Percentiles rank a stretch among this genome's conserved stretches.
phyloP scores from a whole-genome alignment of 2,797 vertebrate genomes.

The Tapera naevia region DNA sequence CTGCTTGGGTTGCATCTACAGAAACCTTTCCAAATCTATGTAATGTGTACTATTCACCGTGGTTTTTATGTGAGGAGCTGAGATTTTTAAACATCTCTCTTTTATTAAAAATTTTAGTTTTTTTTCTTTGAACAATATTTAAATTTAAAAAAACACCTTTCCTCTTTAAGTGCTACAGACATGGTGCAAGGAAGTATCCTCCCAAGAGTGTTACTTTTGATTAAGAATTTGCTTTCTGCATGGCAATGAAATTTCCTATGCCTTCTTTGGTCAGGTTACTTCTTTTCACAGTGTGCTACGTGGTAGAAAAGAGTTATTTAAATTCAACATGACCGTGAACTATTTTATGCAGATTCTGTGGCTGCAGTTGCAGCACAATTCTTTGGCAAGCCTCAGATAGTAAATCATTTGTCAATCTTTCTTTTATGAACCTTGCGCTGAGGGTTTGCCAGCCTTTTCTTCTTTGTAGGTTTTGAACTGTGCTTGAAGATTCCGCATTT shows the following conservation, averaged over 20 bases:
- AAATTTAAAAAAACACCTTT: not conserved
- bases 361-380: not conserved
- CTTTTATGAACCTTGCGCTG: not conserved
- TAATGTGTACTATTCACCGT: not conserved
- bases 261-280: not conserved
- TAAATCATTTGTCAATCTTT: conserved; percentile 30
- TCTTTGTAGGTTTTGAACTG: conserved; percentile 18
- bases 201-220: not conserved
- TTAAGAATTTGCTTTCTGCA: not conserved
- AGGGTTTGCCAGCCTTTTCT: conserved; percentile 21
- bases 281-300: not conserved
- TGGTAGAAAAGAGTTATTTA: not conserved
- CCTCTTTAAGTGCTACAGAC: not conserved
- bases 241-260: not conserved
- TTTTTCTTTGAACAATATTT: not conserved
- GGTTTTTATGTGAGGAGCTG: not conserved
- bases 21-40: conserved; percentile 28
- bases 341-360: not conserved
- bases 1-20: not conserved
- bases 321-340: not conserved
- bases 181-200: not conserved
- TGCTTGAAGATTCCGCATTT: not conserved
- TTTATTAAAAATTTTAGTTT: not conserved
- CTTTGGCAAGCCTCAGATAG: not conserved
- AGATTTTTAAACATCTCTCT: not conserved